Base-by-base conservation (phyloP, 2,113 vertebrate genomes). In the Platysteira castanea region DNA sequence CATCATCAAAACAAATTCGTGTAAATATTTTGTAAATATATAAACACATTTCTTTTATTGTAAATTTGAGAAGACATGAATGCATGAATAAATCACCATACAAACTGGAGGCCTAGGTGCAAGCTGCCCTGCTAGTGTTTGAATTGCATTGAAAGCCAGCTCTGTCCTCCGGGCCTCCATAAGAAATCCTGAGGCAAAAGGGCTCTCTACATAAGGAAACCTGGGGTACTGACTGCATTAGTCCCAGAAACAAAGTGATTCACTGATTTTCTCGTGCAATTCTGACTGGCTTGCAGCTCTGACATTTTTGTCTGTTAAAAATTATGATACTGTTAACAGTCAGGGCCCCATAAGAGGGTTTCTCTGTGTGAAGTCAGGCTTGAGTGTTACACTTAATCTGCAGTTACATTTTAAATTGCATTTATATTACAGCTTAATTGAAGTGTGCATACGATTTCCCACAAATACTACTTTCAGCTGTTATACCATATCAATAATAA, bases 341-440 rank as follows among this genome's bases (percentile, higher is more conserved):
- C 89, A 78, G 57, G 47, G 83, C 11, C 27, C 80, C 65, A 17
- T 71, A 87, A 95, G 87, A 87, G 81, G 49, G 46, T 89, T 91
- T 94, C 90, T 64, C 88, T 78, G 82, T 14, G 4, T 94, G 93
- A 93, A 93, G 87, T 94, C 83, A 95, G 76, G 83, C 69, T 94
- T 90, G 73, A 96, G 88, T 96, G 79, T 87, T 56, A 84, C 86
- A 81, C 68, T 94, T 96, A 94, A 94, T 92, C 90, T 90, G 53
- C 93, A 90, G 87, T 81, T 88, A 88, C 64, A 70, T 90, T 95
- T 96, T 80, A 92, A 96, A 95, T 89, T 94, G 90, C 84, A 91
- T 94, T 90, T 94, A 92, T 84, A 94, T 94, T 87, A 88, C 73
- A 93, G 82, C 47, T 87, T 96, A 96, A 96, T 96, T 97, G 93